These are phyloP conservation scores for Austrolebias charrua DNA, from an alignment of 2,797 vertebrate species.

Conservation along the genomic window DNA sequence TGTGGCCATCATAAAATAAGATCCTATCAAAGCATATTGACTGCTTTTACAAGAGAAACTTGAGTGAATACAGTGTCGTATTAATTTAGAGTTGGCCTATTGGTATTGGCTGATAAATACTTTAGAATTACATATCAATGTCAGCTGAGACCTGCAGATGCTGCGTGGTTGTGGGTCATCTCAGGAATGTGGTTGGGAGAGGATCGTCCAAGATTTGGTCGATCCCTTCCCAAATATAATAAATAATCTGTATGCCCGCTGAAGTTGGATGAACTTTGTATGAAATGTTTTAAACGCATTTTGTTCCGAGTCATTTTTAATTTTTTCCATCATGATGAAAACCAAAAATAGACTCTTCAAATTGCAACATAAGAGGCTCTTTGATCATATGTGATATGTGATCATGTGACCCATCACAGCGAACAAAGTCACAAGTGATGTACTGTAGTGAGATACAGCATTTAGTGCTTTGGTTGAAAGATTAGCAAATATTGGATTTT, in stretches of 20 bases:
- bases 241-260: neutral
- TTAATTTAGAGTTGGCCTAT: neutral
- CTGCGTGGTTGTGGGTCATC: neutral
- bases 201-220: neutral
- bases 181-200: neutral
- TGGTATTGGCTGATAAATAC: neutral
- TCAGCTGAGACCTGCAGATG: neutral
- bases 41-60: neutral
- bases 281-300: neutral
- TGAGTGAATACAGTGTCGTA: neutral
- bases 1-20: constrained; percentile 1
- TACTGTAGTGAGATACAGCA: too few species aligned
- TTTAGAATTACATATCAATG: neutral
- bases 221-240: neutral
- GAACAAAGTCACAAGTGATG: too few species aligned
- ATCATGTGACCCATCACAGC: too few species aligned
- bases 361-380: too few species aligned
- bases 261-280: neutral
- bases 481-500: too few species aligned
- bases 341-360: too few species aligned
- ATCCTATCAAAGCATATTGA: constrained; percentile 5
- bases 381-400: too few species aligned
- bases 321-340: too few species aligned
- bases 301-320: too few species aligned
- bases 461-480: too few species aligned